Conservation (phyloP, 1,140 invertebrate species). For the Asbolus verrucosus region DNA sequence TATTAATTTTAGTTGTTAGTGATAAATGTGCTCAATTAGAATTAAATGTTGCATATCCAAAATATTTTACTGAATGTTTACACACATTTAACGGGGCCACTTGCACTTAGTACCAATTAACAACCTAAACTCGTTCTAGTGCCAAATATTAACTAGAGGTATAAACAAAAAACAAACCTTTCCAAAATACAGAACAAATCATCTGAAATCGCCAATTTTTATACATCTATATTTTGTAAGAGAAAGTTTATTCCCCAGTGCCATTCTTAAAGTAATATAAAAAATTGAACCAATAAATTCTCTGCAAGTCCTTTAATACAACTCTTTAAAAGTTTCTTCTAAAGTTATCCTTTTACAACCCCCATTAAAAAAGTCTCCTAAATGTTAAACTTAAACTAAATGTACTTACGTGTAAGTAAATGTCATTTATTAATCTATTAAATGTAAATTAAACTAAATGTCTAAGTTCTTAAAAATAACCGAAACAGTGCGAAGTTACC, state of each 20-base stretch:
- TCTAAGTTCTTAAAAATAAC: slow-evolving; percentile 4
- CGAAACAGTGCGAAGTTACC: slow-evolving; percentile 8
- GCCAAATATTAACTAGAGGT: slow-evolving; percentile 22
- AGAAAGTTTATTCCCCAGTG: slow-evolving; percentile 36
- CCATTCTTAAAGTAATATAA: slow-evolving; percentile 35
- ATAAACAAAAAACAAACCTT: slow-evolving; percentile 1
- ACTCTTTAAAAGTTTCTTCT: slow-evolving; percentile 22
- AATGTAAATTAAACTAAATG: slow-evolving; percentile 32
- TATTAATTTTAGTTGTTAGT: slow-evolving; percentile 52
- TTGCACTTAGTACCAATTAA: slow-evolving; percentile 37
- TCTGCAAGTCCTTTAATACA: slow-evolving; percentile 17
- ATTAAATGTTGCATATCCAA: slow-evolving; percentile 52
- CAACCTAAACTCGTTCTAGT: slow-evolving; percentile 15
- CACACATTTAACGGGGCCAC: slow-evolving; percentile 54
- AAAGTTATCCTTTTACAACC: slow-evolving; percentile 12
- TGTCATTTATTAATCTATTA: neutral
- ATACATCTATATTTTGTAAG: slow-evolving; percentile 40
- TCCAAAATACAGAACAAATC: slow-evolving; percentile 2
- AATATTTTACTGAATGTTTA: slow-evolving; percentile 51
- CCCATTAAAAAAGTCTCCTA: slow-evolving; percentile 5
- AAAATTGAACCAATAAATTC: slow-evolving; percentile 34
- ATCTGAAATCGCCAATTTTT: slow-evolving; percentile 36
- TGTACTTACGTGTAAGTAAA: slow-evolving; percentile 27
- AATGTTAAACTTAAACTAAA: neutral
- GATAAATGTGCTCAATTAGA: slow-evolving; percentile 60